Evolutionary conservation across 2,797 vertebrate genomes (phyloP), one percentile per base, ranked within the genome.

Genomic region (Myotis planiceps): DNA sequence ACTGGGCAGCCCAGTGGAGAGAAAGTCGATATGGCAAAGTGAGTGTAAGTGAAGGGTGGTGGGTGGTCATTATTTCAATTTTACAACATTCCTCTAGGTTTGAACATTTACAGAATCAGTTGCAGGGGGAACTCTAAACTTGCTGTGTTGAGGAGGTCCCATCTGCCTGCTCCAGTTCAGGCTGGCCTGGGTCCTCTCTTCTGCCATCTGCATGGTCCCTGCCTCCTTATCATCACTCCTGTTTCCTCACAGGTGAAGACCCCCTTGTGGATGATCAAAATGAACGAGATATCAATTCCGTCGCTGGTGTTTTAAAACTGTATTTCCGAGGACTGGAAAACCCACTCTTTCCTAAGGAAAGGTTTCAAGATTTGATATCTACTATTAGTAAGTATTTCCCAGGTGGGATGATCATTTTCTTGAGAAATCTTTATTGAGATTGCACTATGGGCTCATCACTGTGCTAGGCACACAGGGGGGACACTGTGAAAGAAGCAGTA

Each of bases 281-380:
- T 3, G 99, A 99, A 23, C 99, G 99, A 14, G 99, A 99, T 89
- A 99, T 99, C 91, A 99, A 99, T 97, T 99, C 99, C 0, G 99
- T 99, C 76, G 99, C 99, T 19, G 99, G 99, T 23, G 99, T 99
- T 90, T 98, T 99, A 98, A 99, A 99, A 98, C 99, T 99, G 69
- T 99, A 99, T 97, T 99, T 99, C 98, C 99, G 99, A 97, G 99
- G 99, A 74, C 98, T 99, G 98, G 99, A 99, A 99, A 99, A 99
- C 97, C 99, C 99, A 1, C 98, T 99, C 95, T 99, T 99, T 98
- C 99, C 99, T 94, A 99, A 99, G 99, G 99, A 99, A 98, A 99
- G 99, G 97, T 99, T 99, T 99, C 99, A 99, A 98, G 99, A 99
- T 98, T 99, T 99, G 98, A 99, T 99, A 97, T 99, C 99, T 94